Conservation (phyloP, 2,888 invertebrate species). For the Clunio marinus region DNA sequence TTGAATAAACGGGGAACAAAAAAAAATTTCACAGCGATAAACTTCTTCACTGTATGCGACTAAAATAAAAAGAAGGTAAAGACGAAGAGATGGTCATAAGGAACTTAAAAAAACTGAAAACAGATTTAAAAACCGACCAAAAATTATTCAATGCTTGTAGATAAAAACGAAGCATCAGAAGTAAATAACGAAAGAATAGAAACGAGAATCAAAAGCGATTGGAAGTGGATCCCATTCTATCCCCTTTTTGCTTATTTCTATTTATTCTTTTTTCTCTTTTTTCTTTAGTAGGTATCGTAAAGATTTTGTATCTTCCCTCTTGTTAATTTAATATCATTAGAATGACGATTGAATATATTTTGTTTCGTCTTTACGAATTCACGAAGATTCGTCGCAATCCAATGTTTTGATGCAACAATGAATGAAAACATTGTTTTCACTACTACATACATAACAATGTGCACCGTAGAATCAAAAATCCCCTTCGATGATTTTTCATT, state of each 20-base stretch:
- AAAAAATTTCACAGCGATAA: neutral
- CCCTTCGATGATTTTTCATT: neutral
- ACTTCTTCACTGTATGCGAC: neutral
- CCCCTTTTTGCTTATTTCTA: too few species aligned
- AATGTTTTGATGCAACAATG: neutral
- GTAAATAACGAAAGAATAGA: neutral
- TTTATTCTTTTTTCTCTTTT: too few species aligned
- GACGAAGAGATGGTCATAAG: neutral
- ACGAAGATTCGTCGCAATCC: neutral
- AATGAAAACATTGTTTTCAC: neutral
- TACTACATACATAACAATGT: neutral
- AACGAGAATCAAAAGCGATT: neutral
- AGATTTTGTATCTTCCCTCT: neutral
- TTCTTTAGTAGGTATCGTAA: too few species aligned
- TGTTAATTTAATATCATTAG: neutral
- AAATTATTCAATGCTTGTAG: neutral
- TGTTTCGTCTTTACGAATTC: neutral
- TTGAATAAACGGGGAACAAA: neutral
- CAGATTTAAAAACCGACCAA: conserved; percentile 9
- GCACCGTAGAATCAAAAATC: neutral
- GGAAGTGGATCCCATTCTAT: neutral
- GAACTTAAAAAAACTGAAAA: neutral
- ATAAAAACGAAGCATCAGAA: neutral
- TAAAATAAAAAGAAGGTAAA: too few species aligned
- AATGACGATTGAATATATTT: too few species aligned